Evolutionary conservation across 2,888 invertebrate genomes (phyloP), one percentile per base, ranked within the genome.

Genomic region (Tortricodes alternella): DNA sequence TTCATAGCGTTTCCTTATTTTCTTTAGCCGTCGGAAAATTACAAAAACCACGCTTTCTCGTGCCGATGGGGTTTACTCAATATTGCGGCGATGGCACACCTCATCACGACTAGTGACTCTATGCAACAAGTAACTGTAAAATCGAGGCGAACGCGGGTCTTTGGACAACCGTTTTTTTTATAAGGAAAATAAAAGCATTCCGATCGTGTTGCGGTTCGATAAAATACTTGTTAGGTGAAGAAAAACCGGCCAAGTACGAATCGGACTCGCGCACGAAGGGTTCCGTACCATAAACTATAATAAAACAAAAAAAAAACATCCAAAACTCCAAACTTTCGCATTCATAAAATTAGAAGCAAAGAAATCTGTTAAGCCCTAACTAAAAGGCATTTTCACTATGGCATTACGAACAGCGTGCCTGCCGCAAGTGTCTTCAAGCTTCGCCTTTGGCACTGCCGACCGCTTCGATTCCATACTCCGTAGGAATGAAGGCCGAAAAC

Each of bases 201-300:
- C 9, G 57, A 62, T 63, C 62, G 50, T 59, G 59, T 46, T 59
- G 61, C 41, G 58, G 55, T 59, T 59, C 60, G 60, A 58, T 60
- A 57, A 55, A 61, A 46, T 53, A 50, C 29, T n/a, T n/a, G n/a
- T n/a, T n/a, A n/a, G n/a, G n/a, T n/a, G n/a, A n/a, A n/a, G n/a
- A n/a, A n/a, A n/a, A n/a, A n/a, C n/a, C n/a, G n/a, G n/a, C n/a
- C n/a, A n/a, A n/a, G n/a, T n/a, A n/a, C n/a, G n/a, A n/a, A n/a
- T n/a, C n/a, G n/a, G n/a, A n/a, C n/a, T 21, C 21, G 21, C 5
- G 21, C 21, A 21, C 21, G 24, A 41, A 41, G 41, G 41, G 15
- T 16, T n/a, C 11, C 29, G n/a, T n/a, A n/a, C n/a, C n/a, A n/a
- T n/a, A n/a, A n/a, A n/a, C n/a, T n/a, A n/a, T n/a, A n/a, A n/a